These are phyloP conservation scores for Perodicticus potto DNA, from an alignment of 2,797 vertebrate species.

Conservation along the genomic window DNA sequence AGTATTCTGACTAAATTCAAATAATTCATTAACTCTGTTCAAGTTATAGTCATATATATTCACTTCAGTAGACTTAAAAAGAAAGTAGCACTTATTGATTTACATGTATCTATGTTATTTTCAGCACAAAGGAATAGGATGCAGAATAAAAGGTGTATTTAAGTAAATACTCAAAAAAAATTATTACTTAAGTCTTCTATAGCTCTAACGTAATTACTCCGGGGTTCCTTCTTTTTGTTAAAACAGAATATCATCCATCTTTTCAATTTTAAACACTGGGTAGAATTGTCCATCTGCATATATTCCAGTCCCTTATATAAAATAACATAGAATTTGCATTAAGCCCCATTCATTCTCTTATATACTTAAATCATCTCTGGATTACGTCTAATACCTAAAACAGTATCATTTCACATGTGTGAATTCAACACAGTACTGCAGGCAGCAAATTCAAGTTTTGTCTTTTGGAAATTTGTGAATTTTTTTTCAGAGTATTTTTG, in stretches of 20 bases:
- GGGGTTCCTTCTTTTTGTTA: neutral
- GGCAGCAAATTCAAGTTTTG: neutral
- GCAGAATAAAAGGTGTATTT: neutral
- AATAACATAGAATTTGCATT: neutral
- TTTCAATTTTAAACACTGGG: neutral
- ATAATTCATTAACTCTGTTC: neutral
- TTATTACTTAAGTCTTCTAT: neutral
- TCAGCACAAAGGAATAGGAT: neutral
- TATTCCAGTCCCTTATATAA: neutral
- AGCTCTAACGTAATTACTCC: neutral
- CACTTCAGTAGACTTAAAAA: neutral
- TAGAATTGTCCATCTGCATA: neutral
- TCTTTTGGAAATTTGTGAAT: neutral
- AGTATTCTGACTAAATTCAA: constrained; percentile 63
- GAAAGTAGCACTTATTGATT: neutral
- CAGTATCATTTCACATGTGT: neutral
- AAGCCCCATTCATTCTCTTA: neutral
- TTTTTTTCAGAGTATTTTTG: neutral
- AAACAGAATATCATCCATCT: neutral
- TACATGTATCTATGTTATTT: neutral
- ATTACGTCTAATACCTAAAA: neutral
- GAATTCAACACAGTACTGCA: neutral
- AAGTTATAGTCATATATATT: neutral
- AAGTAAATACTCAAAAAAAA: neutral
- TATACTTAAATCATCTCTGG: neutral